Percentiles rank a stretch among this genome's conserved stretches.
phyloP scores from a whole-genome alignment of 2,888 invertebrate genomes.

The Troides oblongomaculatus region DNA sequence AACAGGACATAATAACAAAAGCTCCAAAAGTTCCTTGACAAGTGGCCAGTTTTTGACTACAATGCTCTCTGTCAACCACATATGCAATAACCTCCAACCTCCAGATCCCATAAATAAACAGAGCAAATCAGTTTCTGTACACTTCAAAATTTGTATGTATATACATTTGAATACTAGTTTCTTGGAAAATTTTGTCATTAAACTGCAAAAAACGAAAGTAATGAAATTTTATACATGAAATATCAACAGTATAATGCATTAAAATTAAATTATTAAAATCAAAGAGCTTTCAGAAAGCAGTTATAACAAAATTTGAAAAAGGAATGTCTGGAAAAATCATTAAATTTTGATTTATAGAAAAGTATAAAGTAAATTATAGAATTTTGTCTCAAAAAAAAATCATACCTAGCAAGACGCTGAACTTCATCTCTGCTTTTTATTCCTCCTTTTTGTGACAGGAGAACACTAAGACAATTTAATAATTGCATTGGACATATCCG shows the following conservation, averaged over 20 bases:
- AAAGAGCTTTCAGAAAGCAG: no score
- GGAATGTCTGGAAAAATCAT: background rate
- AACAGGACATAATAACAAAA: slow-evolving; percentile 92
- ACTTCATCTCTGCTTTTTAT: slow-evolving; percentile 94
- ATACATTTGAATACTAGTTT: slow-evolving; percentile 97
- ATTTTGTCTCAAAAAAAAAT: background rate
- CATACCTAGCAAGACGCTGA: slow-evolving; percentile 90
- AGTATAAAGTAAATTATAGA: no score
- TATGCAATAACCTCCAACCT: slow-evolving; percentile 94
- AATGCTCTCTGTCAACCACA: slow-evolving; percentile 94
- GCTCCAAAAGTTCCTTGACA: slow-evolving; percentile 90
- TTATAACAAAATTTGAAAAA: background rate
- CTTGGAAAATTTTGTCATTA: slow-evolving; percentile 97
- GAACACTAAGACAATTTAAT: slow-evolving; percentile 92
- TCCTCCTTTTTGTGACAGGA: slow-evolving; percentile 91
- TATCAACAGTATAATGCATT: background rate
- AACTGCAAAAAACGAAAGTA: slow-evolving; percentile 80
- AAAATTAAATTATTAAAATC: background rate
- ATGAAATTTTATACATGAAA: slow-evolving; percentile 1
- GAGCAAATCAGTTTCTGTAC: slow-evolving; percentile 89
- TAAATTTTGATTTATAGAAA: no score
- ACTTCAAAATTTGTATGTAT: slow-evolving; percentile 94
- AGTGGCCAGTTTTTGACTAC: slow-evolving; percentile 91
- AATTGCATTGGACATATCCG: slow-evolving; percentile 95
- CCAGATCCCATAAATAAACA: slow-evolving; percentile 94